Evolutionary conservation across 37 sponge, comb jelly and placozoan species (phyloP), one percentile per base, ranked within the genome.

Genomic region (Geodia barretti): DNA sequence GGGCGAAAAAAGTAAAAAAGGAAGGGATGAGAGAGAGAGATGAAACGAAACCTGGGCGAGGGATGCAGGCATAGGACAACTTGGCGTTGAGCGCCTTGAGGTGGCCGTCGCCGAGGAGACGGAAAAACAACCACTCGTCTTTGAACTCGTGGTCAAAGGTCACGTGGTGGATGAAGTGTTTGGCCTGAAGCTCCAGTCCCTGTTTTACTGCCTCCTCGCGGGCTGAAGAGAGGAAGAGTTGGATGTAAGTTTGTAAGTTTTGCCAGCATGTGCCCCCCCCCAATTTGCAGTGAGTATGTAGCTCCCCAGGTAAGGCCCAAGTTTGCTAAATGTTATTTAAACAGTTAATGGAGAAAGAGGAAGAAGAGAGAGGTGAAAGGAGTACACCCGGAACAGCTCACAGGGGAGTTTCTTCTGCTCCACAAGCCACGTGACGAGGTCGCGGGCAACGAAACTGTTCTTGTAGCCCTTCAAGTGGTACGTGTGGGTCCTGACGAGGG

Each of bases 131-230:
- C 25, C 79, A 39, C 26, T 86, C 87, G 62, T 94, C 92, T 62
- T 94, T 91, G 80, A 97, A 97, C 37, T 91, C 82, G 66, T 92
- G 92, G 62, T 97, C 97, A 73, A 92, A 89, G 32, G 94, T 89
- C 36, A 97, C 90, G 66, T 94, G 97, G 41, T 94, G 94, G 37
- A 94, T 72, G 66, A 97, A 97, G 41, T 92, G 84, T 31, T 87
- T 79, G 7, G 58, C 28, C 0, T 84, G 40, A 1, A 97, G 81
- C 68, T 97, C 92, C 26, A 68, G 75, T 28, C 97, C 92, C 34
- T 89, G 39, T 68, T 38, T 19, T 0, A 85, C 60, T 28, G 96
- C 96, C 29, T 92, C 90, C 21, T 64, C 81, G 39, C 86, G 83
- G 81, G 54, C 95, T 94, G 62, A 20, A 28, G 0, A n/a, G n/a